Base-by-base conservation (phyloP, 2,888 invertebrate species). In the Muscina levida region DNA sequence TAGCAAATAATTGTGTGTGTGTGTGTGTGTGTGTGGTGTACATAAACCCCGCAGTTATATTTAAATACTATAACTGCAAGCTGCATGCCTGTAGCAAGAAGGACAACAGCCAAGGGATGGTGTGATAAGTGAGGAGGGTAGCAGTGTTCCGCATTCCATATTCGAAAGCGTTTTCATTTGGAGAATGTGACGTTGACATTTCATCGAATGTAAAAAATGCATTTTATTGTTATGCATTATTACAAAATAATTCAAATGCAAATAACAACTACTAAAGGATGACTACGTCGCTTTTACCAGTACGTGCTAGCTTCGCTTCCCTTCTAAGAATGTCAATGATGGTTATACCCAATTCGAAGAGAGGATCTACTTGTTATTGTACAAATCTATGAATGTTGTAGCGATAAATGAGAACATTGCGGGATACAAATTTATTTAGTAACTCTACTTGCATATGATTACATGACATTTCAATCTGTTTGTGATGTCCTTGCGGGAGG, bases 211-310 rank as follows among this genome's bases (percentile, higher is more conserved):
- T 42, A 22, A 42, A 62, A 42, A 62, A 19, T 17, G 5, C 62
- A 42, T 42, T 62, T 19, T 42, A 62, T 42, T 22, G 37, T 62
- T 11, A 11, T 53, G 13, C 13, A 19, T 39, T 42, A 62, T 62
- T 62, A 62, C 62, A 62, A 62, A 62, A 62, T 62, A 62, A 62
- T 62, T 62, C n/a, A 39, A 62, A 62, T 62, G 62, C 62, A 62
- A 62, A 62, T 37, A 62, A 62, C n/a, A 15, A 37, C 62, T n/a
- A 31, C 62, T 19, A 1, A n/a, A 62, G 62, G 42, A n/a, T 17
- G 10, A 10, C 62, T 62, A 42, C 42, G 62, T 62, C 42, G 10
- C 8, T 31, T 31, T 8, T 31, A n/a, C 31, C 8, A 31, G 31
- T n/a, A n/a, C n/a, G n/a, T n/a, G n/a, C n/a, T n/a, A n/a, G n/a